Evolutionary conservation across 2,113 vertebrate genomes (phyloP), one percentile per base, ranked within the genome.

Genomic region (Oenanthe oenanthe): DNA sequence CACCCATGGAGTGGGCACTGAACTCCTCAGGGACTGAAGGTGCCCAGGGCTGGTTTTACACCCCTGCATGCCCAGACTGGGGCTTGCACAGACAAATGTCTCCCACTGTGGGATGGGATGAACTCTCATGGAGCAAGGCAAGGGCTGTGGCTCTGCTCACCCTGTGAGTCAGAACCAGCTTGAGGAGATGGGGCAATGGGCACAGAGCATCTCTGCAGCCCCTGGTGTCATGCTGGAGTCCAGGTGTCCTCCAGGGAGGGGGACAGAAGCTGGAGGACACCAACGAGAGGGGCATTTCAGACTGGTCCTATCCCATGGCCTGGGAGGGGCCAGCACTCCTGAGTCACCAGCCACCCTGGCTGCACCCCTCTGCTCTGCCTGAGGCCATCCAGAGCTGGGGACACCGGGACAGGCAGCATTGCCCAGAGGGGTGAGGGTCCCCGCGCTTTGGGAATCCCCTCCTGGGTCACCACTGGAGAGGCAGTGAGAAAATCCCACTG

Each of bases 1-100:
- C 1, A 1, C 34, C 63, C 38, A 10, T 0, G 0, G 22, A 63
- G 7, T 0, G 10, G 40, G 29, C 42, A 17, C 65, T 4, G 21
- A 65, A 10, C 26, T 31, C 24, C 34, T 50, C 22, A 0, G 1
- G 5, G 32, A 50, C 9, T 16, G 61, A 45, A 61, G 36, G 54
- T 13, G 11, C 26, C 48, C 75, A 7, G 53, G 43, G 32, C 13
- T 24, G 21, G 9, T 68, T 72, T 48, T 6, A 28, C 48, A 54
- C 7, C 18, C 22, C 40, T 3, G 31, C 0, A 0, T 20, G 14
- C 63, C 38, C 45, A 32, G 11, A 31, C 4, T 4, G 20, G 47
- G 42, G 20, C 47, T 47, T 10, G 56, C 31, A 4, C 57, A 6
- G 51, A 24, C 45, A n/a, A 26, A 42, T 11, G 2, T 22, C 28